phyloP scores from a whole-genome alignment of 2,113 vertebrate genomes.

The Phalacrocorax aristotelis region DNA sequence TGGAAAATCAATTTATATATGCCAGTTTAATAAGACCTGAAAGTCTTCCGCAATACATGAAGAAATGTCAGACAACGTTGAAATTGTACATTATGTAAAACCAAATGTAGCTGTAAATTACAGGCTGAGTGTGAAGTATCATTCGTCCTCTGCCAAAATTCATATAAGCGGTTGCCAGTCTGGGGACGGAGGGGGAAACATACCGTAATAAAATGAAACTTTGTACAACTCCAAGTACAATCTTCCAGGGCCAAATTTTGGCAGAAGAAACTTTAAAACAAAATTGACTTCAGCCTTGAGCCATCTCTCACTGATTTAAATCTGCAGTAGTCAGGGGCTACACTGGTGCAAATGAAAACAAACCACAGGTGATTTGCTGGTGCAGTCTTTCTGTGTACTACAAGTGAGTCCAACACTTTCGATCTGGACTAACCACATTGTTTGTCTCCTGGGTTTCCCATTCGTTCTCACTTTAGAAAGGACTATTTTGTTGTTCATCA shows the following conservation, averaged over 20 bases:
- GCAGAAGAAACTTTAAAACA: neutral
- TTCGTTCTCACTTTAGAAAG: neutral
- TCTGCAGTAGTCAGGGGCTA: neutral
- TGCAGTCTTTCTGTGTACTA: neutral
- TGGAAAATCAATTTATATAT: conserved; percentile 72
- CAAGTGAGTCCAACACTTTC: neutral
- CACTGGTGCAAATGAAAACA: neutral
- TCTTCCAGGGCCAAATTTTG: neutral
- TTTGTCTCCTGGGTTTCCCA: neutral
- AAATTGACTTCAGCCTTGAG: neutral
- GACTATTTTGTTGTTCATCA: neutral
- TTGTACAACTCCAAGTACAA: neutral
- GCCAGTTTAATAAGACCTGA: conserved; percentile 64
- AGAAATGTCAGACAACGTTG: conserved; percentile 20
- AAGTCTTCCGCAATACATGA: conserved; percentile 28
- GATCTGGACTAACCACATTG: neutral
- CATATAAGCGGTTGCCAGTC: neutral
- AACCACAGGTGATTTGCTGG: neutral
- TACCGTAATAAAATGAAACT: conserved; percentile 13
- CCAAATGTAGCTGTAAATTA: conserved; percentile 44
- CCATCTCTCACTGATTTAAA: neutral
- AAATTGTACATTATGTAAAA: conserved; percentile 52
- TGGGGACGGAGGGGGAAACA: neutral
- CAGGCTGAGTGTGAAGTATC: conserved; percentile 31
- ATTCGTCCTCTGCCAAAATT: conserved; percentile 46